phyloP scores from a whole-genome alignment of 1,140 invertebrate species.

The Lepeophtheirus salmonis region DNA sequence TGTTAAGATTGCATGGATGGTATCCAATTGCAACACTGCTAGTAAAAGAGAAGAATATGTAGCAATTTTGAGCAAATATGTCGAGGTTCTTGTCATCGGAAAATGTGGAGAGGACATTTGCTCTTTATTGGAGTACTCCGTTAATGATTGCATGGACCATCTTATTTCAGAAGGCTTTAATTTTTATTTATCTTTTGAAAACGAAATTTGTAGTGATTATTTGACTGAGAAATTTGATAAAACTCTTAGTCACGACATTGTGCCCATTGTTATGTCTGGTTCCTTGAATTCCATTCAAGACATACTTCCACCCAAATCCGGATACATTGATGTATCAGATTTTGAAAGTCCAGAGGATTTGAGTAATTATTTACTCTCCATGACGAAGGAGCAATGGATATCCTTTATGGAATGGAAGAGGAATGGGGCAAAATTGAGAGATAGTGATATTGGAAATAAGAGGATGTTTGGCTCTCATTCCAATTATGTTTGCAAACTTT shows the following conservation, averaged over 20 bases:
- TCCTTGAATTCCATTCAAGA: neutral
- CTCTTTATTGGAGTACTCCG: neutral
- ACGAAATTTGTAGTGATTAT: neutral
- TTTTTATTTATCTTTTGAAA: neutral
- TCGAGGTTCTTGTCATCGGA: neutral
- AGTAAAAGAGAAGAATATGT: neutral
- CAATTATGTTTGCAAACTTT: neutral
- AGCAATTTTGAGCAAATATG: neutral
- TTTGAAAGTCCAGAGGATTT: neutral
- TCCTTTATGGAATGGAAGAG: neutral
- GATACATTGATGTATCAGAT: neutral
- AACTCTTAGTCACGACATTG: neutral
- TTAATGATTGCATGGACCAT: neutral
- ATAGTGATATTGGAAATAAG: neutral
- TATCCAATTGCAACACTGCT: neutral
- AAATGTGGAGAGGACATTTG: neutral
- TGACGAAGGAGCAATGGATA: neutral
- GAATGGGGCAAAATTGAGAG: neutral
- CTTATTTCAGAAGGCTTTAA: neutral
- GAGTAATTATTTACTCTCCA: neutral
- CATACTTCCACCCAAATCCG: neutral
- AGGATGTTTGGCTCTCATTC: neutral
- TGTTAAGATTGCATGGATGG: neutral
- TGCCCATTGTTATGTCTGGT: neutral
- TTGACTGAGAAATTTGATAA: neutral